Evolutionary conservation across 2,113 vertebrate species (phyloP), one percentile per base, ranked within the genome.

Genomic region (Cochlearius cochlearius): DNA sequence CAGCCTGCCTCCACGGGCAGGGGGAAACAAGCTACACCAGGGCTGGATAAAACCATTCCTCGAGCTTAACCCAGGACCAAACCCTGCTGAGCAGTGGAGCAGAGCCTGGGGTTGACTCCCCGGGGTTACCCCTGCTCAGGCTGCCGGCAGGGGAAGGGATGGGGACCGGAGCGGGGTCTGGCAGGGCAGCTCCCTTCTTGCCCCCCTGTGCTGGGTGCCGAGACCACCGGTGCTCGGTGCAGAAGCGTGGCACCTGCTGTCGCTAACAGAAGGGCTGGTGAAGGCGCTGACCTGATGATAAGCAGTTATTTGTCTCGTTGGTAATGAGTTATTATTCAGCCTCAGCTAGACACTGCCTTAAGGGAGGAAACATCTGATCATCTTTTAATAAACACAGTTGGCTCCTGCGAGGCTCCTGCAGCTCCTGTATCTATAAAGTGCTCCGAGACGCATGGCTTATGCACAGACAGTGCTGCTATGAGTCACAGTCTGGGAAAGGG

Each of bases 351-450:
- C 76, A 52, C 77, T 94, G 97, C 96, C 94, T 86, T 86, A 32
- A 91, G 94, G 88, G 88, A 91, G 53, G 90, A 86, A 97, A 83
- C 95, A 96, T 93, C 92, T 94, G 96, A 96, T 96, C 88, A 74
- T 92, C 92, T 95, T 96, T 92, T 96, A 95, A 97, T 93, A 94
- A 94, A 90, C 94, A 91, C 81, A 90, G 96, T 95, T 76, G 85
- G 94, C 92, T 94, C 83, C 91, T 92, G 85, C 0, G 0, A 91
- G 90, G 85, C 78, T 92, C 93, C 96, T 92, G 90, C 93, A 90
- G 93, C 94, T 95, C 88, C 83, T 47, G 43, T 63, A 69, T 94
- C 86, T 81, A 29, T 26, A 36, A 74, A 84, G 88, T 29, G 1
- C 88, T 89, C 68, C 0, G 27, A 92, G 94, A 63, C 32, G 19